Evolutionary conservation across 2,113 vertebrate species (phyloP), one percentile per base, ranked within the genome.

Genomic region (Phrynosoma platyrhinos): DNA sequence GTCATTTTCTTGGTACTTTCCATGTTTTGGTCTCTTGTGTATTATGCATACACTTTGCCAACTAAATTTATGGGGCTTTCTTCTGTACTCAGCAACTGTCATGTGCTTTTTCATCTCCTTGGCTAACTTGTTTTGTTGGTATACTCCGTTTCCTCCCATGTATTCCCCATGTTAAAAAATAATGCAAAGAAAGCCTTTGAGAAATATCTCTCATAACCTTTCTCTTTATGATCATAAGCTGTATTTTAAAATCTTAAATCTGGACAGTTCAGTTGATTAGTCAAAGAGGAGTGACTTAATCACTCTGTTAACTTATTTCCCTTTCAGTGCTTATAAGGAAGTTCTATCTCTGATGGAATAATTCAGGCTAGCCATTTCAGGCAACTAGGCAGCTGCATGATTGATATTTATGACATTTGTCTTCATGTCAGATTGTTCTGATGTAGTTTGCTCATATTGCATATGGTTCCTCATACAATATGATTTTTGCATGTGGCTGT

Each of bases 11-110:
- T 66, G 0, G 0, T 92, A 88, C 40, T 27, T 52, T 20, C 1
- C 87, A 14, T 40, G 5, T 89, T 85, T 36, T 83, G 88, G 20
- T 2, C 36, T 9, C 27, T 27, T 92, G 71, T 88, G 87, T 79
- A 89, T n/a, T 82, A 0, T 80, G 32, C 2, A 47, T 66, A 55
- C 1, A 36, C 1, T 23, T 85, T 90, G 64, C 42, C 53, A 79
- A 47, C 84, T 55, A 30, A 40, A 79, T 72, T 36, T 55, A 71
- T 52, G n/a, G 47, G 62, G 55, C 42, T 21, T 32, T 36, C 87
- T 74, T 79, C 75, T 30, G 55, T 4, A 36, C 23, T 74, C 30
- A 71, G 25, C 18, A 5, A 0, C 0, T 42, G 85, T 80, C 85
- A 4, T 80, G 36, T 78, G 1, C 75, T 82, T 82, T 64, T 71